Evolutionary conservation across 1,140 invertebrate species (phyloP), one percentile per base, ranked within the genome.

Genomic region (Hestina assimilis): DNA sequence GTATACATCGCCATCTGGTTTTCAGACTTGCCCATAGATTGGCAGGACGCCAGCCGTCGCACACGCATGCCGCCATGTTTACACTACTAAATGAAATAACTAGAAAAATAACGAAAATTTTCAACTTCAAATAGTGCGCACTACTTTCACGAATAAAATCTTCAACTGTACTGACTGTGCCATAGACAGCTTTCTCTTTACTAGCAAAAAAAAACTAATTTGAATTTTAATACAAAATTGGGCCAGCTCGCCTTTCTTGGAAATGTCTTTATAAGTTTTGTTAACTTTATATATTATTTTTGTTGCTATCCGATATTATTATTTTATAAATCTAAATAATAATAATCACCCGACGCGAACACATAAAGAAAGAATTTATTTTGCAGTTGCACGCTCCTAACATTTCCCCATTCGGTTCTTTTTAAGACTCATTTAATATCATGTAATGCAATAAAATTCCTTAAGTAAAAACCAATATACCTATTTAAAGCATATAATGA

Each of bases 151-250:
- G 71, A 35, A 20, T 78, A 75, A 75, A 77, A 79, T 78, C 75
- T 73, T 48, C 41, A 43, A 63, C 33, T 58, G 61, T 28, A 87
- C 83, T 87, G 80, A 62, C 71, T 62, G 33, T 55, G 24, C 55
- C 33, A 48, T 50, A 17, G 28, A 24, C 58, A 14, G 79, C 83
- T 88, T 86, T 88, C 84, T 85, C 84, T 86, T 86, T 75, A 52
- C 71, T 51, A 35, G 72, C 77, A 83, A 81, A 58, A 83, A 81
- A 58, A 79, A 87, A 83, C 73, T 87, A 64, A 86, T 87, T 87
- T 87, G 75, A 87, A 87, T 87, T 81, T 82, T 76, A 58, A 79
- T 80, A 76, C 66, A 81, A 81, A 83, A 82, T 74, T 83, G 73
- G 79, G 69, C 66, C 72, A 79, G 42, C 33, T 43, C 45, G 51